Conservation (phyloP, 2,113 vertebrate genomes). For the Xerus inauris region DNA sequence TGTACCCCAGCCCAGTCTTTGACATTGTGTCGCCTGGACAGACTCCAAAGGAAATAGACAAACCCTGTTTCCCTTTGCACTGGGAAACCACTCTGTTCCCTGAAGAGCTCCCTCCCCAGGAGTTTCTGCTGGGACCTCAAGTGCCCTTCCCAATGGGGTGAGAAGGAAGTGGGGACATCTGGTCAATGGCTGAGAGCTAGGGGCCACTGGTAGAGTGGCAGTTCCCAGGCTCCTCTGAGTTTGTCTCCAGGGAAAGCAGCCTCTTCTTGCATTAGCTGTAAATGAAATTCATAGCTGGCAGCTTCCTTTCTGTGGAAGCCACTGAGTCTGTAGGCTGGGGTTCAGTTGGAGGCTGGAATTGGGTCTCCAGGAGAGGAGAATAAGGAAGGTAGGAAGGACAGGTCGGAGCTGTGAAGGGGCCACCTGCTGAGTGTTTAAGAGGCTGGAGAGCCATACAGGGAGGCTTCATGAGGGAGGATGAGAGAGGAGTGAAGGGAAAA, state of each 20-base stretch:
- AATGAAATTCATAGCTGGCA: conserved; percentile 57
- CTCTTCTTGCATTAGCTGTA: conserved; percentile 59
- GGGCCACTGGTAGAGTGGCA: rapidly evolving
- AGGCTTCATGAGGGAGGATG: not conserved
- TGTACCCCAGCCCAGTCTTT: conserved; percentile 33
- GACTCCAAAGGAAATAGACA: conserved; percentile 60
- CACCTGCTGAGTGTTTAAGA: no score
- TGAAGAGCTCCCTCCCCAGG: not conserved
- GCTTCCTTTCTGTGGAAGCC: conserved; percentile 48
- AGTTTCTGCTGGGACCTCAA: not conserved
- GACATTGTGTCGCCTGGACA: conserved; percentile 52
- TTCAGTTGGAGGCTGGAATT: conserved; percentile 59
- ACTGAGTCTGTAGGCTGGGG: not conserved
- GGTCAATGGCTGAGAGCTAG: not conserved
- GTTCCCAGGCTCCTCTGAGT: not conserved
- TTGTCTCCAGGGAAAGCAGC: conserved; percentile 43
- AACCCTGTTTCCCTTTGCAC: not conserved
- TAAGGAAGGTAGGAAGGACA: not conserved
- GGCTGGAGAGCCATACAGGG: not conserved
- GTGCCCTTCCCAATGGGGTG: not conserved
- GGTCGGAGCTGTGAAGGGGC: not conserved
- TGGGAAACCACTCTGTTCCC: not conserved
- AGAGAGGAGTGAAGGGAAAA: not conserved
- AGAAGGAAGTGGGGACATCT: not conserved
- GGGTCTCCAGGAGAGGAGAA: not conserved